Conservation (phyloP, 2,888 invertebrate species). For the Schrankia costaestrigalis region DNA sequence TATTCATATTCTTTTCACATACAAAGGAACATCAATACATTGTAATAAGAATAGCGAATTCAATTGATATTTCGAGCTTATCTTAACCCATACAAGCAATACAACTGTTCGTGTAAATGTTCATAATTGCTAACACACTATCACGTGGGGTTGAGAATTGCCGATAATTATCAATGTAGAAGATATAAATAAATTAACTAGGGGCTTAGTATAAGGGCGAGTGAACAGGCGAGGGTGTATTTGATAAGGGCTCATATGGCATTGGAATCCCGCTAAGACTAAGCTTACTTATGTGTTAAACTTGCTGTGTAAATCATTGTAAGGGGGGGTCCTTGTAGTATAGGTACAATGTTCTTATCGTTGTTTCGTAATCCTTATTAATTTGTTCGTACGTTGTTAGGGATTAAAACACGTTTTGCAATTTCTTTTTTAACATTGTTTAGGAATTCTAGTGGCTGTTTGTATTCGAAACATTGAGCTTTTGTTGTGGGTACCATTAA, state of each 20-base stretch:
- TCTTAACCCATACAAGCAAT: background rate
- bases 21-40: too few species aligned
- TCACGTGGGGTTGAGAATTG: slow-evolving; percentile 12
- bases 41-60: too few species aligned
- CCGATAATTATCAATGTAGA: slow-evolving; percentile 36
- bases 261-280: slow-evolving; percentile 10
- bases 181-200: slow-evolving; percentile 27
- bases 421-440: too few species aligned
- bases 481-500: too few species aligned
- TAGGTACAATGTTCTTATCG: background rate
- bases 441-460: too few species aligned
- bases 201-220: slow-evolving; percentile 13
- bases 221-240: slow-evolving; percentile 11
- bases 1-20: too few species aligned
- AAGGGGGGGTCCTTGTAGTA: background rate
- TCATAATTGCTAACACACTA: slow-evolving; percentile 17
- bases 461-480: too few species aligned
- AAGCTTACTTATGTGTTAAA: slow-evolving; percentile 9
- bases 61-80: too few species aligned
- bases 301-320: slow-evolving; percentile 8
- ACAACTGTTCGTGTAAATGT: slow-evolving; percentile 7
- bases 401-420: too few species aligned
- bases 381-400: too few species aligned
- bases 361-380: too few species aligned
- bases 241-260: slow-evolving; percentile 15